These are phyloP conservation scores for Chroicocephalus ridibundus DNA, from an alignment of 2,113 vertebrate species.

Conservation along the genomic window DNA sequence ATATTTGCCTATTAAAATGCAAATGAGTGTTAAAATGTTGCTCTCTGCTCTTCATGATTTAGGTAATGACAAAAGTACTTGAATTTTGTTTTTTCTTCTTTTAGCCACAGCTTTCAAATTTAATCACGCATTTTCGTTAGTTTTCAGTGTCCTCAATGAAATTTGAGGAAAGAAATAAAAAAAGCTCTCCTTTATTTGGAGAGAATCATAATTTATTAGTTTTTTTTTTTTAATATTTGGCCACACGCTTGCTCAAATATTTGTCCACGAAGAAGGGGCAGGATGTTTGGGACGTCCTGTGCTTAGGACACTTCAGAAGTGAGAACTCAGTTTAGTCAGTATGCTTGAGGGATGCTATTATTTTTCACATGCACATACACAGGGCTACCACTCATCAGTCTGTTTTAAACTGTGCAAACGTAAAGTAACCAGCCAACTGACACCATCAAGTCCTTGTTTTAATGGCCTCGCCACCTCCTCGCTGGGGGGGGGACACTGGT, in stretches of 20 bases:
- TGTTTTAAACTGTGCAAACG: neutral
- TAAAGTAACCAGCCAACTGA: no score
- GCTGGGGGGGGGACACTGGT: rapidly evolving
- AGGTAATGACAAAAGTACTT: neutral
- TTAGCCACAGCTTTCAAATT: neutral
- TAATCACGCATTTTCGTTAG: no score
- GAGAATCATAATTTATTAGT: neutral
- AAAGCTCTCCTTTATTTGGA: neutral
- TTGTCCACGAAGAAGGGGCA: neutral
- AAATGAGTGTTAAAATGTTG: neutral
- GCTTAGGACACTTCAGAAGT: neutral
- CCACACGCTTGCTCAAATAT: neutral
- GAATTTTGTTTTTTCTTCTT: neutral
- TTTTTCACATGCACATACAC: rapidly evolving
- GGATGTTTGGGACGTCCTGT: no score
- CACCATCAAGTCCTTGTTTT: no score
- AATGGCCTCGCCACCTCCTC: neutral
- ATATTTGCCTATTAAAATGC: neutral
- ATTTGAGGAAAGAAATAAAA: neutral
- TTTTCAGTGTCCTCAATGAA: neutral
- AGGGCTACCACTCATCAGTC: no score
- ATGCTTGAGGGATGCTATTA: neutral
- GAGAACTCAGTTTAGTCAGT: neutral
- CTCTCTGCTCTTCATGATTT: neutral
- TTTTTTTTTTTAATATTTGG: neutral